phyloP scores from a whole-genome alignment of 2,113 vertebrate genomes.

The Anas platyrhynchos region DNA sequence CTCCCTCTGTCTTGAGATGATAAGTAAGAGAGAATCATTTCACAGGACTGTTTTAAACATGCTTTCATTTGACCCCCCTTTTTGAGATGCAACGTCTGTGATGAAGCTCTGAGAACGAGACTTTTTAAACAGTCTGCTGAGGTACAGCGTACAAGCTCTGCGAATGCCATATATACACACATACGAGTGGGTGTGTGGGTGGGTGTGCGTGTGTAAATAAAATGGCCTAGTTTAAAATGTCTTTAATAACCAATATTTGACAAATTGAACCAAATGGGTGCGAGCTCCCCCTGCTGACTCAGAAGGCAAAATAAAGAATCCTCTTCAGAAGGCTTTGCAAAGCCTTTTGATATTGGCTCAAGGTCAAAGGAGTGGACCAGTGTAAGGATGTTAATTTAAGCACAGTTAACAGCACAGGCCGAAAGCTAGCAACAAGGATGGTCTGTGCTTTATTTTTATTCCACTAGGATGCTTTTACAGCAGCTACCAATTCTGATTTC shows the following conservation, averaged over 20 bases:
- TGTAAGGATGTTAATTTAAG: not conserved
- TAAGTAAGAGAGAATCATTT: not conserved
- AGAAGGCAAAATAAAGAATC: not conserved
- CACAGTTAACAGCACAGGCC: not conserved
- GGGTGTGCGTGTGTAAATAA: constrained; percentile 14
- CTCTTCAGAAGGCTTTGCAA: not conserved
- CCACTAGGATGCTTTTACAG: not conserved
- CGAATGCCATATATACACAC: not conserved
- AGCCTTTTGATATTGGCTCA: constrained; percentile 53
- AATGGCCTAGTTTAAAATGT: constrained; percentile 49
- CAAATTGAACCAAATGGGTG: not conserved
- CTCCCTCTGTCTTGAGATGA: not conserved
- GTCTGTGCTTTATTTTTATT: not conserved
- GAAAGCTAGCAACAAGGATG: not conserved
- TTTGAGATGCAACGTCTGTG: not conserved
- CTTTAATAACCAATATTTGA: not conserved
- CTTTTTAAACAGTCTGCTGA: not conserved
- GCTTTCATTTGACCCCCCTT: not conserved
- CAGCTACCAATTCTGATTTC: not conserved
- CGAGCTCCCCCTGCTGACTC: constrained; percentile 61
- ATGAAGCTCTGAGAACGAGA: not conserved
- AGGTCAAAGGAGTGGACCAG: constrained; percentile 50
- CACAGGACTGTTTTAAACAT: not conserved
- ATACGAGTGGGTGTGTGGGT: not conserved
- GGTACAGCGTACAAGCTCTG: not conserved